Percentiles rank a stretch among this genome's conserved stretches.
Conservation (phyloP, 2,888 invertebrate genomes). For the Brachyptera putata region DNA sequence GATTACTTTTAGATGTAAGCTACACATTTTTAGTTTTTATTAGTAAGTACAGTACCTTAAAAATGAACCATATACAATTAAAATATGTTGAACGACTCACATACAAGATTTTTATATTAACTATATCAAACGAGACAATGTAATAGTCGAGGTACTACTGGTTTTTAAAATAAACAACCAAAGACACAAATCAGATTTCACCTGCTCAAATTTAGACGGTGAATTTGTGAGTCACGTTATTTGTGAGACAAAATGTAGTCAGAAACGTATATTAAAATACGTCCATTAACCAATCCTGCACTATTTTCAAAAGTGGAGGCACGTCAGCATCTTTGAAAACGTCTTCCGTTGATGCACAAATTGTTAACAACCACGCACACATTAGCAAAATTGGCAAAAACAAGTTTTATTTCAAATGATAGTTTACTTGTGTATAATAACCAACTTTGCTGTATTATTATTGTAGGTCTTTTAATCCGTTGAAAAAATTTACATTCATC, state of each 20-base stretch:
- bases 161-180: conserved; percentile 27
- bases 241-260: not conserved
- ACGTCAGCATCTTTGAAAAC: conserved; percentile 14
- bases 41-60: no score
- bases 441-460: no score
- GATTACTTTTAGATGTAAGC: conserved; percentile 29
- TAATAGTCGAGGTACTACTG: no score
- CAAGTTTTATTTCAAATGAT: no score
- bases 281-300: conserved; percentile 9
- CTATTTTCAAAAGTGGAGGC: conserved; percentile 18
- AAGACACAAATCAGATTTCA: conserved; percentile 31
- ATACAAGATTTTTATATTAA: no score
- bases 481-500: no score
- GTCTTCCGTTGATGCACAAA: conserved; percentile 34
- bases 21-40: conserved; percentile 31
- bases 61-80: no score
- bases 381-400: no score
- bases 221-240: not conserved
- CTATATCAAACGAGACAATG: no score
- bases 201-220: conserved; percentile 26
- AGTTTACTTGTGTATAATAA: no score
- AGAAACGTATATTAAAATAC: conserved; percentile 10
- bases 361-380: conserved; percentile 29
- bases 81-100: no score
- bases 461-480: no score